Evolutionary conservation across 2,113 vertebrate genomes (phyloP), one percentile per base, ranked within the genome.

Genomic region (Poecilia latipinna): DNA sequence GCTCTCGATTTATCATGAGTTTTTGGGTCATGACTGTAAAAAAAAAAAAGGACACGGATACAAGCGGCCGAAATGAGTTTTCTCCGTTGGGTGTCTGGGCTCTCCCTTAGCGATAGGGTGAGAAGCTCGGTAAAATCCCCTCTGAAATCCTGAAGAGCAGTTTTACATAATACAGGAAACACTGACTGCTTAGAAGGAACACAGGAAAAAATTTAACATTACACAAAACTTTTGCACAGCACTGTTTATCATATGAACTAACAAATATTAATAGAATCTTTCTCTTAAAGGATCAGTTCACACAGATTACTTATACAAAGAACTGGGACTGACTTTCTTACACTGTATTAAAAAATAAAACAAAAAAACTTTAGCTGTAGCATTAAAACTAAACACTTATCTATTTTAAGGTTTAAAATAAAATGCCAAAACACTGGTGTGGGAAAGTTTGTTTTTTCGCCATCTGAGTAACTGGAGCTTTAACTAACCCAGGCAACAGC

Each of bases 241-340:
- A 19, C 12, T 31, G 11, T 48, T 42, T 33, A 35, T 33, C 12
- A 63, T 63, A 29, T 75, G 1, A 51, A 42, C 7, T 32, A 22
- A 8, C 12, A 17, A 12, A 19, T 4, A 12, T 68, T 6, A 44
- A 68, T n/a, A 64, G 15, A 39, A 37, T 32, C 26, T 32, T 70
- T 68, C 12, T 68, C n/a, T 28, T 77, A 75, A 85, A 85, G 71
- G 48, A 33, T 86, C 51, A 78, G 22, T 80, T 75, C 74, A 71
- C 71, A 67, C 60, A 73, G 74, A 78, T 54, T 3, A 70, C 4
- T 8, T 64, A 3, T 24, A 44, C 11, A 70, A 63, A 63, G 0
- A 3, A 60, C 28, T 26, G 7, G 5, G 13, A 13, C 1, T 15
- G 12, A 48, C 15, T 74, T 69, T 35, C 0, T 61, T 65, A 60